Base-by-base conservation (phyloP, 2,888 invertebrate genomes). In the Rhagium mordax region DNA sequence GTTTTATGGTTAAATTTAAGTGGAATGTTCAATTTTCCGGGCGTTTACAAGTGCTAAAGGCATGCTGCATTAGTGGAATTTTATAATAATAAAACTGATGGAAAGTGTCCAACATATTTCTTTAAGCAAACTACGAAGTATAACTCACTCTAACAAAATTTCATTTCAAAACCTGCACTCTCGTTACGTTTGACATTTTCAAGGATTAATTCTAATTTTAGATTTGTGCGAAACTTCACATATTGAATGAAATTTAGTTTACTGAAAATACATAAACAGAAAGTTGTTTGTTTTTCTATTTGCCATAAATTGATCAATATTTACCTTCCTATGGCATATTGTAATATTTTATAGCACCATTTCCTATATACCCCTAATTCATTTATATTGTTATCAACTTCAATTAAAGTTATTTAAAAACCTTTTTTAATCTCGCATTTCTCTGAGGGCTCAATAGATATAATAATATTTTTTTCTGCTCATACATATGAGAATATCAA, bases 1-100 rank as follows among this genome's bases (percentile, higher is more conserved):
- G 51, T 51, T 41, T 51, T 51, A 51, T 51, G 51, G 51, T 8
- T 51, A 20, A 16, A 18, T 51, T 51, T 20, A 18, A 16, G 51
- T 18, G 51, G 51, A 51, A 51, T 51, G 51, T 51, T 51, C 51
- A 51, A 51, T 51, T 51, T 51, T 6, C 16, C 51, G 51, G 51
- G 13, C 51, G 51, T 51, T 51, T 51, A 51, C 51, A 51, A 51
- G 51, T 2, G 20, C 51, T 51, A 51, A 51, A 20, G 18, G 51
- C 51, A 20, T 16, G 20, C 20, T 51, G 51, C 51, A 10, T 16
- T 51, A 51, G 51, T 51, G 51, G 2, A 3, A 20, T 51, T 20
- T 51, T 51, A 51, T 20, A 51, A 41, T 41, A 41, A 41, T 4
- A 41, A n/a, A 41, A 41, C n/a, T 41, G 41, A 41, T n/a, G 41